Evolutionary conservation across 2,888 invertebrate genomes (phyloP).

Genomic region (Drosophila cognata): DNA sequence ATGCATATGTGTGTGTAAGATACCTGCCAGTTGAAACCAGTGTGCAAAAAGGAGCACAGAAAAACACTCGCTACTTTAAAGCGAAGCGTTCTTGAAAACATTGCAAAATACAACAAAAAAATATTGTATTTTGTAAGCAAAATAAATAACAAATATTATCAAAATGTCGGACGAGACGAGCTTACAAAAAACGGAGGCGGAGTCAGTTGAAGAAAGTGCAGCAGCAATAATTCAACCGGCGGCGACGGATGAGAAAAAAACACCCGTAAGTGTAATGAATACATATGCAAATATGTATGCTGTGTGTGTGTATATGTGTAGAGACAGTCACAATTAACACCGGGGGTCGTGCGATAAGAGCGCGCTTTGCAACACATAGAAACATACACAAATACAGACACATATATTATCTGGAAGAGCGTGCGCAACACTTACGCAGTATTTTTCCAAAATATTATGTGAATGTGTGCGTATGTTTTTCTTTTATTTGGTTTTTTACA

Average conservation of each 20-base stretch:
- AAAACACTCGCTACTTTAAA: conserved; percentile 54
- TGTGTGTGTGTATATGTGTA: conserved; percentile 10
- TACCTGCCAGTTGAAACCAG: conserved; percentile 62
- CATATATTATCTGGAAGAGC: conserved; percentile 51
- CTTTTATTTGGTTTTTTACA: conserved; percentile 46
- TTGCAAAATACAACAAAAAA: conserved; percentile 53
- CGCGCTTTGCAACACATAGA: conserved; percentile 19
- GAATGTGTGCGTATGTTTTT: conserved; percentile 15
- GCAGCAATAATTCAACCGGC: conserved; percentile 35
- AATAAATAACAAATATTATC: conserved; percentile 28
- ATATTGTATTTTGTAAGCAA: conserved; percentile 49
- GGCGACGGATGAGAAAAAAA: conserved; percentile 74
- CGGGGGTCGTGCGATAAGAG: conserved; percentile 76
- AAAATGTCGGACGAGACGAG: conserved; percentile 77
- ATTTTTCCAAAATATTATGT: conserved; percentile 6
- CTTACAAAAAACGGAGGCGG: conserved; percentile 66
- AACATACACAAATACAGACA: conserved; percentile 4
- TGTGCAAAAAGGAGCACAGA: conserved; percentile 39
- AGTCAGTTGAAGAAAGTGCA: conserved; percentile 53
- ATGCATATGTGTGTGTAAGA: conserved; percentile 65
- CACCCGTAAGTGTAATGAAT: conserved; percentile 76
- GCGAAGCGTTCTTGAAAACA: conserved; percentile 53
- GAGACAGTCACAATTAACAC: conserved; percentile 72
- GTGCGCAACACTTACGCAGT: conserved; percentile 4
- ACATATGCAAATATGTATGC: conserved; percentile 1